Evolutionary conservation across 2,888 invertebrate genomes (phyloP).

Genomic region (Volucella inflata): DNA sequence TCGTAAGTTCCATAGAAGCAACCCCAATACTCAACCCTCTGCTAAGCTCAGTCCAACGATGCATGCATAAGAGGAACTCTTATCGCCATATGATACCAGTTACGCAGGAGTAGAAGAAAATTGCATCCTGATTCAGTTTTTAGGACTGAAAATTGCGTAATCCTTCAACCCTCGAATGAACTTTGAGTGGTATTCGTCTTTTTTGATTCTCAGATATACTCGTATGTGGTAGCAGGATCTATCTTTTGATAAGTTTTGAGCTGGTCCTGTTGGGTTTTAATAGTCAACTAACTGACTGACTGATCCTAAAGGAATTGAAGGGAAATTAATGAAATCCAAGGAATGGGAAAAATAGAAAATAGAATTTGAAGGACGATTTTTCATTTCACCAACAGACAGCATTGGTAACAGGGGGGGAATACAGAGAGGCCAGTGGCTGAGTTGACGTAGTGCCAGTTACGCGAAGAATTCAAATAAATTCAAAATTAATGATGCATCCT

Average conservation of each 20-base stretch:
- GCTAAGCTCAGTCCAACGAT: conserved; percentile 48
- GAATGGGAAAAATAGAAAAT: conserved; percentile 20
- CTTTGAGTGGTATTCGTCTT: conserved; percentile 15
- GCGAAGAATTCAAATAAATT: conserved; percentile 50
- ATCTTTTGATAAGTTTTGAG: conserved; percentile 37
- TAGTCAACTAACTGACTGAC: conserved; percentile 5
- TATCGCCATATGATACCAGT: conserved; percentile 73
- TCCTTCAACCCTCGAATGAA: conserved; percentile 55
- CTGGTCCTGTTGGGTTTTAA: conserved; percentile 10
- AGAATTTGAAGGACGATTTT: conserved; percentile 69
- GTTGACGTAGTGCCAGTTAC: not conserved
- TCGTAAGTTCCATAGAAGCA: conserved; percentile 9
- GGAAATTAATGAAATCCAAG: conserved; percentile 62
- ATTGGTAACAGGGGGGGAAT: no score
- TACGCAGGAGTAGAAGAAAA: conserved; percentile 18
- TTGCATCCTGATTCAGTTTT: conserved; percentile 38
- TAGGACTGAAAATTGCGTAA: conserved; percentile 44
- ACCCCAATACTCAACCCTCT: conserved; percentile 49
- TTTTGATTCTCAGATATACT: not conserved
- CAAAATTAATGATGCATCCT: conserved; percentile 73
- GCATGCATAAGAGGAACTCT: conserved; percentile 70
- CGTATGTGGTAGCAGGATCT: conserved; percentile 20
- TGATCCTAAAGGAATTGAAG: conserved; percentile 60
- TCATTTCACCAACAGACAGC: conserved; percentile 47
- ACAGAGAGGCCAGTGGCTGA: not conserved